Evolutionary conservation across 2,113 vertebrate genomes (phyloP).

Genomic region (Sinocyclocheilus anophthalmus): DNA sequence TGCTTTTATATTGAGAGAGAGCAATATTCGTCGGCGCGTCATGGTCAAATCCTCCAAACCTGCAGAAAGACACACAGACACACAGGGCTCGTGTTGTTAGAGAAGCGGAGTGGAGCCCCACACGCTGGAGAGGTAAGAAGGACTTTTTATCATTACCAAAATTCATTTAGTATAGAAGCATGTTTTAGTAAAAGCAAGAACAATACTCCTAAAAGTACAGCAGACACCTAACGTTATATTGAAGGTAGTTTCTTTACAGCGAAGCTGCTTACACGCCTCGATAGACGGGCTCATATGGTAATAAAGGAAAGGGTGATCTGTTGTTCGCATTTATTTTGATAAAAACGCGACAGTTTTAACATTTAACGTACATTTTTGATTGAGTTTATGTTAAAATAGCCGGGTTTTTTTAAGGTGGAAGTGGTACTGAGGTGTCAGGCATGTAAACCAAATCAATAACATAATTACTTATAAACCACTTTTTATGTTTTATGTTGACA

Average conservation of each 20-base stretch:
- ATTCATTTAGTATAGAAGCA: background rate
- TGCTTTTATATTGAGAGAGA: background rate
- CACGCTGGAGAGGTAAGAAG: conserved; percentile 20
- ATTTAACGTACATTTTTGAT: background rate
- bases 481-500: background rate
- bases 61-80: conserved; percentile 37
- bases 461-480: background rate
- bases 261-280: background rate
- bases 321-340: background rate
- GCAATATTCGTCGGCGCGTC: conserved; percentile 31
- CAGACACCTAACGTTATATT: background rate
- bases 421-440: background rate
- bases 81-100: conserved; percentile 44
- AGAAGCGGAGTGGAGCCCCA: background rate
- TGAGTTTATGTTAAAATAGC: background rate
- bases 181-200: background rate
- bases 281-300: background rate
- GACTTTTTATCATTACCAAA: background rate
- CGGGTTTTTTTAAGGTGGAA: background rate
- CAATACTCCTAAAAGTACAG: background rate
- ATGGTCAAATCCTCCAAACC: conserved; percentile 32
- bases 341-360: background rate
- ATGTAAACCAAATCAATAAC: background rate
- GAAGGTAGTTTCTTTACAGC: background rate
- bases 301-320: background rate